These are phyloP conservation scores for Molorchus minor DNA, from an alignment of 2,888 invertebrate species.

Conservation along the genomic window DNA sequence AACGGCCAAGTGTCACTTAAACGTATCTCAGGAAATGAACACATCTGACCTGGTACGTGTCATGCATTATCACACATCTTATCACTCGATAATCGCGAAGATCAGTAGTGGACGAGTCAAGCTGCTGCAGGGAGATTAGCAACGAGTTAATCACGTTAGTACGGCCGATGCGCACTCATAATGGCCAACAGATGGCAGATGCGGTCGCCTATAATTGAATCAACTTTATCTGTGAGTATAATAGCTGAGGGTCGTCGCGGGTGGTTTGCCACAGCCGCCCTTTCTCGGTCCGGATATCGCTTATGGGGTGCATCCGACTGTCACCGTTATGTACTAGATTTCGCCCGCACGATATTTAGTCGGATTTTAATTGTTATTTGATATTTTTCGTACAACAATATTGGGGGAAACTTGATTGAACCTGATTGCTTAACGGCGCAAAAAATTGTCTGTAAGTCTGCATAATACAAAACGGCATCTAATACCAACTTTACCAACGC, in stretches of 20 bases:
- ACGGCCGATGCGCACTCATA: slow-evolving; percentile 43
- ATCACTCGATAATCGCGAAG: slow-evolving; percentile 42
- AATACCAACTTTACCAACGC: too few species aligned
- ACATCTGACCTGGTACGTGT: slow-evolving; percentile 31
- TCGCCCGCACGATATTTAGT: slow-evolving; percentile 29
- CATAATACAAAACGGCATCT: too few species aligned
- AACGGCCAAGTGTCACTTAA: slow-evolving; percentile 25
- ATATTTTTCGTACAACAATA: too few species aligned
- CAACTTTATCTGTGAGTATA: slow-evolving; percentile 64
- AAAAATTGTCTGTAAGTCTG: too few species aligned
- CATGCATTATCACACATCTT: slow-evolving; percentile 42
- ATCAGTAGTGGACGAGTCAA: slow-evolving; percentile 43
- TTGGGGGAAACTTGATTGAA: too few species aligned
- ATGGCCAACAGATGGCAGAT: slow-evolving; percentile 63
- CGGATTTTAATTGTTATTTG: slow-evolving; percentile 32
- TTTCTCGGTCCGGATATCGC: slow-evolving; percentile 36
- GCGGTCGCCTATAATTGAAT: slow-evolving; percentile 64
- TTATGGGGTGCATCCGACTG: slow-evolving; percentile 42
- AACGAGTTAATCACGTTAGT: slow-evolving; percentile 49
- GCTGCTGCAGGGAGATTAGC: slow-evolving; percentile 59
- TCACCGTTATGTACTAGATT: slow-evolving; percentile 32
- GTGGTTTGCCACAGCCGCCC: slow-evolving; percentile 53
- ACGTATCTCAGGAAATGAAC: slow-evolving; percentile 29
- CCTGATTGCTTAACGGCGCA: too few species aligned
- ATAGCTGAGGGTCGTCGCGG: slow-evolving; percentile 60